Conservation (phyloP, 1,140 invertebrate genomes). For the Cydia fagiglandana region DNA sequence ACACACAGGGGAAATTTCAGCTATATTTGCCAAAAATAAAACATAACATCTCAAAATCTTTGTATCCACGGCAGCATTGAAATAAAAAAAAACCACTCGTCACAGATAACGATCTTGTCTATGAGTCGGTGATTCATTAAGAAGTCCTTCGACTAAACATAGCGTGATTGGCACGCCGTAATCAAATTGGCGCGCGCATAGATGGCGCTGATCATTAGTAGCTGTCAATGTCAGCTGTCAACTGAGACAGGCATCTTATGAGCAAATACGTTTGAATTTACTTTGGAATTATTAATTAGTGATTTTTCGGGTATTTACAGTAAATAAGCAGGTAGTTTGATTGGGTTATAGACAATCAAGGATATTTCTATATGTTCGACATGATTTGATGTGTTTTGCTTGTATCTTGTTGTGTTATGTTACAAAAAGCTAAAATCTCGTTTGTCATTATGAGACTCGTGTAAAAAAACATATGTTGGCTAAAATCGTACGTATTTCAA, state of each 20-base stretch:
- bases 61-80: background rate
- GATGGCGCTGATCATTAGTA: constrained; percentile 65
- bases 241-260: background rate
- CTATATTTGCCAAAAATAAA: too few species aligned
- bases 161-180: constrained; percentile 56
- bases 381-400: background rate
- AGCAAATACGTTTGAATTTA: background rate
- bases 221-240: constrained; percentile 64
- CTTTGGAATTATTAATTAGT: background rate
- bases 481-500: background rate
- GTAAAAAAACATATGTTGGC: background rate
- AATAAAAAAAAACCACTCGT: background rate
- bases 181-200: constrained; percentile 59
- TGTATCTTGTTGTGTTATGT: background rate
- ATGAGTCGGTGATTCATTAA: constrained; percentile 12
- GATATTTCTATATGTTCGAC: background rate
- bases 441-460: background rate
- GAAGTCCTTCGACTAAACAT: constrained; percentile 50
- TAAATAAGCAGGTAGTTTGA: too few species aligned
- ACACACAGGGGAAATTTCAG: too few species aligned
- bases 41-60: too few species aligned
- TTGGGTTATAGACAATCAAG: too few species aligned
- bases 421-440: background rate
- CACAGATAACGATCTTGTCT: background rate
- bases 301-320: background rate